Conservation (phyloP, 1,140 invertebrate genomes). For the Orchesella cincta region DNA sequence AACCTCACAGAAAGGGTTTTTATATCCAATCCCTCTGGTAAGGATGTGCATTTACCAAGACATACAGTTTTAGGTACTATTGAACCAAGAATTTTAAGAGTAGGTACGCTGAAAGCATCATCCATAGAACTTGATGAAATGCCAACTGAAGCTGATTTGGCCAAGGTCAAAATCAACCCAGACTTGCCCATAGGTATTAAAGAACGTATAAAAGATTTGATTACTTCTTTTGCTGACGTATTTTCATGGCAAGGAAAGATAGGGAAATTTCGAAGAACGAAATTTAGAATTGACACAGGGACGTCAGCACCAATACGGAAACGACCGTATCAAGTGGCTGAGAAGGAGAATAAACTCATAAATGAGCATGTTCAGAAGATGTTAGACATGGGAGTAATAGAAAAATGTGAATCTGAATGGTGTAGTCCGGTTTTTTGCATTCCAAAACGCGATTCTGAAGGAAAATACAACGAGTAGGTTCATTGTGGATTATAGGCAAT, state of each 20-base stretch:
- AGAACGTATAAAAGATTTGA: no score
- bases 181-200: no score
- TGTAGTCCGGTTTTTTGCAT: conserved; percentile 39
- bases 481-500: background rate
- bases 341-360: conserved; percentile 9
- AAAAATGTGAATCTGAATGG: conserved; percentile 49
- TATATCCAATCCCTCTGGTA: no score
- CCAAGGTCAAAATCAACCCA: no score
- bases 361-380: conserved; percentile 39
- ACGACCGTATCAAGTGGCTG: background rate
- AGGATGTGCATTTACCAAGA: no score
- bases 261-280: background rate
- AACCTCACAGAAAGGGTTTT: no score
- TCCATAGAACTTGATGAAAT: no score
- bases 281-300: conserved; percentile 37
- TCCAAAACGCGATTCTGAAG: background rate
- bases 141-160: no score
- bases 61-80: no score
- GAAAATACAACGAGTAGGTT: background rate
- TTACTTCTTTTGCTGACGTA: conserved; percentile 8
- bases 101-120: no score
- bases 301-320: conserved; percentile 22
- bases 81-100: no score
- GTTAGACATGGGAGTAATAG: conserved; percentile 39
- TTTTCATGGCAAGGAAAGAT: conserved; percentile 30